These are phyloP conservation scores for Fringilla coelebs DNA, from an alignment of 2,797 vertebrate species.

Conservation along the genomic window DNA sequence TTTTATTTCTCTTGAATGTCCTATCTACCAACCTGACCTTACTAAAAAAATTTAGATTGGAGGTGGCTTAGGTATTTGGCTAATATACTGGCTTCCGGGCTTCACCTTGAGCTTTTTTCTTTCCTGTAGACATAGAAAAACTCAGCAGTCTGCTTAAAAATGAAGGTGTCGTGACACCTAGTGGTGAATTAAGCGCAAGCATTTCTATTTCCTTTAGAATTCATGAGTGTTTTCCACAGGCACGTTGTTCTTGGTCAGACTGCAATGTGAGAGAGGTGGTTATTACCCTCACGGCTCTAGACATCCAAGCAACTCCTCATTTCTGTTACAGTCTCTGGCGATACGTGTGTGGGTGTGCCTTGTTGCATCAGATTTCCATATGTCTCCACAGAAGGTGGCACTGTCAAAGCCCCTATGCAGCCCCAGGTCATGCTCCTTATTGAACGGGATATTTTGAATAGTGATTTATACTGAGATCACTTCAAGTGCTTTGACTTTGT, in stretches of 20 bases:
- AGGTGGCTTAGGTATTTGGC: not conserved
- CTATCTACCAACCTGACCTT: not conserved
- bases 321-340: not conserved
- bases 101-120: not conserved
- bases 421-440: not conserved
- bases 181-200: not conserved
- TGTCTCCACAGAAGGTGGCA: not conserved
- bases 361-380: not conserved
- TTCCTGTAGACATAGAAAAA: not conserved
- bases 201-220: not conserved
- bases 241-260: not conserved
- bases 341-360: not conserved
- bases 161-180: constrained; percentile 50
- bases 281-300: not conserved
- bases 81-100: not conserved
- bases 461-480: not conserved
- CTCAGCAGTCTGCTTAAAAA: not conserved
- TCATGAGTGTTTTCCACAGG: not conserved
- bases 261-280: not conserved
- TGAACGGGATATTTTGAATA: not conserved
- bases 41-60: not conserved
- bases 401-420: not conserved
- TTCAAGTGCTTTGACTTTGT: not conserved
- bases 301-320: not conserved
- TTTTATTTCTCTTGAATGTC: not conserved